A percentile compares a stretch with the other conserved stretches of the same genome.
These are phyloP conservation scores for Meghimatium bilineatum DNA, from an alignment of 2,888 invertebrate species.

Conservation along the genomic window DNA sequence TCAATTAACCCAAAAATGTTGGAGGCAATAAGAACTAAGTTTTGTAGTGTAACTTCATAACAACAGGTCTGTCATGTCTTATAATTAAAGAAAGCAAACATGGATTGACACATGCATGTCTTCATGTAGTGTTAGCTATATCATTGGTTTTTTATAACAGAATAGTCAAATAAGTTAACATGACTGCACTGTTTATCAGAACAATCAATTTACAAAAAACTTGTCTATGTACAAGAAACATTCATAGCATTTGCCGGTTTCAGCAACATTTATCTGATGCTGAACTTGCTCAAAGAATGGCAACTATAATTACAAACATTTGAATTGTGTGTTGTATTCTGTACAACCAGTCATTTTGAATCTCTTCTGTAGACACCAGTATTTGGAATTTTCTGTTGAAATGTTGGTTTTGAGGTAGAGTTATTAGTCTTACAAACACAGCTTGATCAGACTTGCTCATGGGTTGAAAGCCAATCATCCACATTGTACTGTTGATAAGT, in stretches of 20 bases:
- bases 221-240: too few species aligned
- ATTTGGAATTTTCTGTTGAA: too few species aligned
- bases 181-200: not conserved
- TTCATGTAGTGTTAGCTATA: not conserved
- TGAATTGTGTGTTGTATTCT: not conserved
- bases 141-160: not conserved
- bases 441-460: too few species aligned
- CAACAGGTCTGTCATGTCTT: not conserved
- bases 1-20: not conserved
- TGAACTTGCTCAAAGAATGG: not conserved
- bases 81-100: not conserved
- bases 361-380: too few species aligned
- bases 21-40: not conserved
- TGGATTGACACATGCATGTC: not conserved
- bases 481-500: too few species aligned
- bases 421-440: too few species aligned
- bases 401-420: too few species aligned
- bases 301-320: not conserved
- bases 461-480: too few species aligned
- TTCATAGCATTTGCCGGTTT: not conserved
- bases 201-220: not conserved
- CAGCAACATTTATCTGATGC: not conserved
- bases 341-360: not conserved
- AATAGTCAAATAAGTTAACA: not conserved
- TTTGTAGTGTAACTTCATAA: not conserved